A percentile compares a stretch with the other conserved stretches of the same genome.
Conservation (phyloP, 2,888 invertebrate species). For the Brachyptera risi region DNA sequence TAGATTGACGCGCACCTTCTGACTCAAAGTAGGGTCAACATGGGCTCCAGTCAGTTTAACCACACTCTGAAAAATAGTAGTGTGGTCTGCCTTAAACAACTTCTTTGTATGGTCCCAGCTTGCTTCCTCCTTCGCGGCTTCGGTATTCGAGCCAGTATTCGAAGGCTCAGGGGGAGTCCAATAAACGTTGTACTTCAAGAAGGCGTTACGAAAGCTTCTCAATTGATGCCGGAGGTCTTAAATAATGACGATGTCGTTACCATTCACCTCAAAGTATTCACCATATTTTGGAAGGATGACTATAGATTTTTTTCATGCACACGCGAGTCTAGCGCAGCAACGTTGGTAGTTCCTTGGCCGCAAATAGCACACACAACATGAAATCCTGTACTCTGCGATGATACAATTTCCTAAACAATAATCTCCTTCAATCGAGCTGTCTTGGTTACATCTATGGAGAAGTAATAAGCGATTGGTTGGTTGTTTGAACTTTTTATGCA, state of each 20-base stretch:
- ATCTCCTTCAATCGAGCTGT: conserved; percentile 4
- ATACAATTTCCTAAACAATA: conserved; percentile 19
- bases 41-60: too few relatives aligned
- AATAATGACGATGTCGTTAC: conserved; percentile 21
- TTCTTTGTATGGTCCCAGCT: not conserved
- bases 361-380: conserved; percentile 25
- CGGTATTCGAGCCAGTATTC: not conserved
- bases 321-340: conserved; percentile 5
- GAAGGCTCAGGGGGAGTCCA: not conserved
- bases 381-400: conserved; percentile 23
- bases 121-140: not conserved
- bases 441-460: conserved; percentile 24
- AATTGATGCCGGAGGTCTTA: conserved; percentile 25
- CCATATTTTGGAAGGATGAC: conserved; percentile 7
- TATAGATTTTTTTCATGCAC: not conserved
- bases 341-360: conserved; percentile 25
- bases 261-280: not conserved
- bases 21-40: too few relatives aligned
- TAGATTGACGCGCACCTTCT: too few relatives aligned
- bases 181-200: not conserved
- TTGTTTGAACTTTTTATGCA: conserved; percentile 23
- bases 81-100: too few relatives aligned
- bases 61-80: too few relatives aligned
- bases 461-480: conserved; percentile 25
- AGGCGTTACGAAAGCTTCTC: conserved; percentile 21